phyloP scores from a whole-genome alignment of 2,797 vertebrate genomes.

The Pangasius sanitwongsei region DNA sequence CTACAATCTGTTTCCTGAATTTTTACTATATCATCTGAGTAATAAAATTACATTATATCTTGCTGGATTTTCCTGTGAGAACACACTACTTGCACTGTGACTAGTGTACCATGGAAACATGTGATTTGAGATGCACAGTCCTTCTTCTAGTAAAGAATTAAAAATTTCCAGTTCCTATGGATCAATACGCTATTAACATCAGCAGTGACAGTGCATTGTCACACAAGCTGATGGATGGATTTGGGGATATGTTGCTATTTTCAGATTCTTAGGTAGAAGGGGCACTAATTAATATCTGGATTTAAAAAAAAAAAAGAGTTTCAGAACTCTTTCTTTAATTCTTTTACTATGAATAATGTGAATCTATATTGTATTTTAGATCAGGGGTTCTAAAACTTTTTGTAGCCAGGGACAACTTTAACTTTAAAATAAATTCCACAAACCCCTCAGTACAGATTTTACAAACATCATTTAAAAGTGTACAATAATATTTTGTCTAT shows the following conservation, averaged over 20 bases:
- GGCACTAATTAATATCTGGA: not conserved
- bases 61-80: not conserved
- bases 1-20: not conserved
- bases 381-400: not conserved
- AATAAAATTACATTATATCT: not conserved
- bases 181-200: not conserved
- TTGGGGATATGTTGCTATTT: not conserved
- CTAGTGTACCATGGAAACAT: not conserved
- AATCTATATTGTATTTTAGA: not conserved
- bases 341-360: not conserved
- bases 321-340: not conserved
- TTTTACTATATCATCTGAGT: not conserved
- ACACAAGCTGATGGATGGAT: not conserved
- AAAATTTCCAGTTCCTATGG: not conserved
- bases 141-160: not conserved
- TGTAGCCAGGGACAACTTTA: not conserved
- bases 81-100: not conserved
- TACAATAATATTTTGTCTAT: not conserved
- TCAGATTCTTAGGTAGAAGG: not conserved
- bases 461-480: not conserved
- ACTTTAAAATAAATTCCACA: not conserved
- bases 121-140: not conserved
- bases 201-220: not conserved
- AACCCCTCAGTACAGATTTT: not conserved
- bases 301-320: not conserved